Conservation (phyloP, 2,888 invertebrate genomes). For the Sesamia inferens region DNA sequence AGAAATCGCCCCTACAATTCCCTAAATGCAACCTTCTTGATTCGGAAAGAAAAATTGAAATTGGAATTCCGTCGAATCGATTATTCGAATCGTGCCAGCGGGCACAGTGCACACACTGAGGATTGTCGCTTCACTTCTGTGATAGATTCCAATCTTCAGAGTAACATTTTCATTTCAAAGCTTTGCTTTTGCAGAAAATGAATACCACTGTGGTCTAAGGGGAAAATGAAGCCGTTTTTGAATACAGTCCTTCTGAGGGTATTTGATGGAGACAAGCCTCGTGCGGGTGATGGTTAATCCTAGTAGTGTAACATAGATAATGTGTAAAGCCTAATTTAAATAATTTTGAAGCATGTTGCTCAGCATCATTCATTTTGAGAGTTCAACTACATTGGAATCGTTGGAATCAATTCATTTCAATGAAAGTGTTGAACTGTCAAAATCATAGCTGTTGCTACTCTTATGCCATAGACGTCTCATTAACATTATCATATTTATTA, state of each 20-base stretch:
- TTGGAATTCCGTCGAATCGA: constrained; percentile 21
- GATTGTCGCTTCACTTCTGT: neutral
- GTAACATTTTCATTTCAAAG: constrained; percentile 40
- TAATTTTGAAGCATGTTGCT: no score
- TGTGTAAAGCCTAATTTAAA: no score
- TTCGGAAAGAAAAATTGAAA: constrained; percentile 22
- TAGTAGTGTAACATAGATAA: no score
- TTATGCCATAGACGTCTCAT: no score
- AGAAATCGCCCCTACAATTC: neutral
- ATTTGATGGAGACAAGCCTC: no score
- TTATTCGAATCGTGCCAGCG: constrained; percentile 24
- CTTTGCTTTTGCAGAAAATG: constrained; percentile 5
- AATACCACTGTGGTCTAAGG: neutral
- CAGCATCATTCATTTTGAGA: no score
- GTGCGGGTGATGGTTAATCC: no score
- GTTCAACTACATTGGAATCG: no score
- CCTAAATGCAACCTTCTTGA: neutral
- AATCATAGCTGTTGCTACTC: no score
- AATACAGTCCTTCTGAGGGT: neutral
- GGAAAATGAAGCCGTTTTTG: neutral
- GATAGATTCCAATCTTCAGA: constrained; percentile 29
- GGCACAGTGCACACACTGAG: neutral
- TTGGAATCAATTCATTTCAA: no score
- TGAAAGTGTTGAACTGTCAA: no score
- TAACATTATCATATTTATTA: no score